Evolutionary conservation across 2,888 invertebrate genomes (phyloP).

Genomic region (Dolichomitus sp.): DNA sequence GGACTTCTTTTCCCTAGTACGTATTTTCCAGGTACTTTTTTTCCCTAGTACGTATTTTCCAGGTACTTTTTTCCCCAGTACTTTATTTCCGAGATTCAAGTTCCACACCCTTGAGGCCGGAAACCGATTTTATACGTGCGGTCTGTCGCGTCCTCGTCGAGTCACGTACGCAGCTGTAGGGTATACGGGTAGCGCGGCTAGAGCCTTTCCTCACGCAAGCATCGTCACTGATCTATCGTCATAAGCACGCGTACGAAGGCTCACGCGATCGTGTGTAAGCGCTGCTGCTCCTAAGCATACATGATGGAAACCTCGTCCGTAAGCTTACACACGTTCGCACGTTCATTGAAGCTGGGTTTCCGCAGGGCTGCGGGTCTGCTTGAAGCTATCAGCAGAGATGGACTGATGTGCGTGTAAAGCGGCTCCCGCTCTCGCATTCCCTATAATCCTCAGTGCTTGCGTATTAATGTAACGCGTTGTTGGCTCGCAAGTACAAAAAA

Average conservation of each 20-base stretch:
- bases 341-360: constrained; percentile 27
- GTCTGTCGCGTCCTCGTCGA: constrained; percentile 21
- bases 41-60: no score
- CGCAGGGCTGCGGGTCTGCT: neutral
- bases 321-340: constrained; percentile 27
- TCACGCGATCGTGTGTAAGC: constrained; percentile 45
- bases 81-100: no score
- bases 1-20: no score
- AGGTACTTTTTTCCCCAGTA: no score
- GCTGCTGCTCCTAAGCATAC: neutral
- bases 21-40: no score
- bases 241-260: constrained; percentile 56
- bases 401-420: no score
- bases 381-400: no score
- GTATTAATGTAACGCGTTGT: constrained; percentile 67
- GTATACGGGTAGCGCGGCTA: constrained; percentile 17
- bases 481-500: neutral
- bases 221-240: constrained; percentile 51
- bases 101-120: constrained; percentile 40
- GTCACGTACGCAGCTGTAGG: constrained; percentile 58
- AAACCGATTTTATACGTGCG: constrained; percentile 56
- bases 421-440: neutral
- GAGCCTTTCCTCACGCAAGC: constrained; percentile 54
- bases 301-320: constrained; percentile 15
- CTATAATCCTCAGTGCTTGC: neutral